These are phyloP conservation scores for Anodontia alba DNA, from an alignment of 2,888 invertebrate genomes.

Conservation along the genomic window DNA sequence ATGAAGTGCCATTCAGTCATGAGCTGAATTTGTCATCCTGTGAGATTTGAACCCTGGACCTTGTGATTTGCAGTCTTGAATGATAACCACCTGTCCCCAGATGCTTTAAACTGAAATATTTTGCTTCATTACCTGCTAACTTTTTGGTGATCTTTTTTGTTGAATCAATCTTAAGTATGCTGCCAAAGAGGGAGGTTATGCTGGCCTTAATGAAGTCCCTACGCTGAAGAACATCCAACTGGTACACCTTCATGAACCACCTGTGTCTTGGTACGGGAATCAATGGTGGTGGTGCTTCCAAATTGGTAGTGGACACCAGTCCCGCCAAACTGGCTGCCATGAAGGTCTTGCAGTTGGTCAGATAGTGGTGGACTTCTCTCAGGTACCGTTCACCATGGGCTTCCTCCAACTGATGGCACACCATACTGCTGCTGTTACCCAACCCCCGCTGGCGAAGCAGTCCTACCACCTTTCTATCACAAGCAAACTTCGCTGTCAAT, in stretches of 20 bases:
- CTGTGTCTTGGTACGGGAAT: slow-evolving; percentile 42
- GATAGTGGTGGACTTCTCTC: slow-evolving; percentile 34
- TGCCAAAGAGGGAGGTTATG: slow-evolving; percentile 64
- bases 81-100: too few species aligned
- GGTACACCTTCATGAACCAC: slow-evolving; percentile 59
- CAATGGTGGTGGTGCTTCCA: slow-evolving; percentile 41
- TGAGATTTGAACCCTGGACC: too few species aligned
- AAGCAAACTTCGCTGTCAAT: slow-evolving; percentile 55
- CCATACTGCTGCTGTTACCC: slow-evolving; percentile 59
- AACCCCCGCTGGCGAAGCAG: slow-evolving; percentile 56
- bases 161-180: slow-evolving; percentile 52
- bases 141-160: slow-evolving; percentile 14
- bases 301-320: not conserved
- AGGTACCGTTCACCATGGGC: slow-evolving; percentile 52
- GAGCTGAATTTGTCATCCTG: too few species aligned
- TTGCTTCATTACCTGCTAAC: not conserved
- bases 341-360: slow-evolving; percentile 38
- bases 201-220: slow-evolving; percentile 58
- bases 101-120: too few species aligned
- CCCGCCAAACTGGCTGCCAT: slow-evolving; percentile 4
- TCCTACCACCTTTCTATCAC: slow-evolving; percentile 51
- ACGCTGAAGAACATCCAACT: slow-evolving; percentile 51
- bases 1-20: too few species aligned
- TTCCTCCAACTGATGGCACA: slow-evolving; percentile 54
- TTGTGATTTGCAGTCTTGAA: too few species aligned